These are phyloP conservation scores for Enteromius paludinosus DNA, from an alignment of 2,797 vertebrate species.

Conservation along the genomic window DNA sequence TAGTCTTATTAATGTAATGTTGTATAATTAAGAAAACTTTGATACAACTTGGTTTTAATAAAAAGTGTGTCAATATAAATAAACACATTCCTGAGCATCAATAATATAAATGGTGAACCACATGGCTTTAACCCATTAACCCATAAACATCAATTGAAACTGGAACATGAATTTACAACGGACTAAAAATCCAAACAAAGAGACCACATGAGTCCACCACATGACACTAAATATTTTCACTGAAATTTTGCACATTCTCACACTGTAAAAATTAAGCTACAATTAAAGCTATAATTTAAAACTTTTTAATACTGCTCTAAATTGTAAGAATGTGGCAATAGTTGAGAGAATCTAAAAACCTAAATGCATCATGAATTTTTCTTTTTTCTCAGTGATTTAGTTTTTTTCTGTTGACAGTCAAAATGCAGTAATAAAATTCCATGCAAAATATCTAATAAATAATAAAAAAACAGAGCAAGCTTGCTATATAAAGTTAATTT, in stretches of 20 bases:
- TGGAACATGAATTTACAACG: not conserved
- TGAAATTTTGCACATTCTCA: not conserved
- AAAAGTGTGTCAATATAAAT: not conserved
- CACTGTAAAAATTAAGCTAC: not conserved
- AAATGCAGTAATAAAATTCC: not conserved
- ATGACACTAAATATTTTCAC: not conserved
- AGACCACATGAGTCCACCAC: not conserved
- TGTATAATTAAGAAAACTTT: too few relatives aligned
- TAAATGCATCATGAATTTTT: not conserved
- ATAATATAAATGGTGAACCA: not conserved
- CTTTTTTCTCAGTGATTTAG: too few relatives aligned
- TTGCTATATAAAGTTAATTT: constrained; percentile 19
- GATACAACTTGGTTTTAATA: too few relatives aligned
- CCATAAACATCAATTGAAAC: not conserved
- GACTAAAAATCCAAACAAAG: not conserved
- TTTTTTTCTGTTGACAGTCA: not conserved
- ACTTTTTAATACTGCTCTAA: not conserved
- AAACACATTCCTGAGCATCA: not conserved
- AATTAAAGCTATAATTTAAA: too few relatives aligned
- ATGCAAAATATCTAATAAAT: not conserved
- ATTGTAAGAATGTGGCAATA: not conserved
- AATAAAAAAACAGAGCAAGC: not conserved
- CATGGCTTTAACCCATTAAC: constrained; percentile 6
- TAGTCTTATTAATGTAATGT: not conserved
- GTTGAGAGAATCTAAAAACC: not conserved